Evolutionary conservation across 2,888 invertebrate genomes (phyloP).

Genomic region (Cetonia aurata): DNA sequence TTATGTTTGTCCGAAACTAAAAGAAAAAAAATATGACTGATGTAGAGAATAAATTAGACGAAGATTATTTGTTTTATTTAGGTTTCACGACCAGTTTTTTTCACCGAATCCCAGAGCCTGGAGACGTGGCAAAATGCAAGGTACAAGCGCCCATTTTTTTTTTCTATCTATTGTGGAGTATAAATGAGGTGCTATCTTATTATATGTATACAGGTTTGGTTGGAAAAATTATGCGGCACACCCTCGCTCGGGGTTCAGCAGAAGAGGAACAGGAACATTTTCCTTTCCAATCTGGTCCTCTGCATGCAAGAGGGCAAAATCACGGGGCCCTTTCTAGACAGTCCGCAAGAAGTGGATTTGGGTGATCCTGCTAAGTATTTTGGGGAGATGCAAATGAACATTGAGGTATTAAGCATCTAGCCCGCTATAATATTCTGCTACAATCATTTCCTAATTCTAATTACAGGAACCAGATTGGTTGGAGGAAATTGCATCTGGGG

Average conservation of each 20-base stretch:
- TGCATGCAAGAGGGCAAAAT: conserved; percentile 65
- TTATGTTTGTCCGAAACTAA: conserved; percentile 14
- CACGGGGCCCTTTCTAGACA: conserved; percentile 61
- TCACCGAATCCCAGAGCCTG: conserved; percentile 54
- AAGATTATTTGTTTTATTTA: conserved; percentile 67
- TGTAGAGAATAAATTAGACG: conserved; percentile 64
- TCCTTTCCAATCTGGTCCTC: conserved; percentile 65
- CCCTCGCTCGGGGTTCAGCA: conserved; percentile 59
- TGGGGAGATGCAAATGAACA: conserved; percentile 55
- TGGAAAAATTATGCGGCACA: conserved; percentile 64
- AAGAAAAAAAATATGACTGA: conserved; percentile 49
- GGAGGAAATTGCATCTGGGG: conserved; percentile 55
- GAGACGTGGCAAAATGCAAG: conserved; percentile 55
- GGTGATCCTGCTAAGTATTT: conserved; percentile 61
- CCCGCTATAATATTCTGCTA: too few species aligned
- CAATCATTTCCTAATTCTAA: too few species aligned
- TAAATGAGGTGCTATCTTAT: not conserved
- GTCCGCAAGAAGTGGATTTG: conserved; percentile 62
- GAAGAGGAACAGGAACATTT: conserved; percentile 67
- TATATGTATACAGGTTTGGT: conserved; percentile 57
- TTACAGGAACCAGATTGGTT: conserved; percentile 60
- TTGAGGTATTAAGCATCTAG: conserved; percentile 53
- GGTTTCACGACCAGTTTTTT: conserved; percentile 62
- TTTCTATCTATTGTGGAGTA: not conserved
- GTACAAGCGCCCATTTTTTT: conserved; percentile 47